These are phyloP conservation scores for Rousettus madagascariensis DNA, from an alignment of 2,797 vertebrate genomes.

Conservation along the genomic window DNA sequence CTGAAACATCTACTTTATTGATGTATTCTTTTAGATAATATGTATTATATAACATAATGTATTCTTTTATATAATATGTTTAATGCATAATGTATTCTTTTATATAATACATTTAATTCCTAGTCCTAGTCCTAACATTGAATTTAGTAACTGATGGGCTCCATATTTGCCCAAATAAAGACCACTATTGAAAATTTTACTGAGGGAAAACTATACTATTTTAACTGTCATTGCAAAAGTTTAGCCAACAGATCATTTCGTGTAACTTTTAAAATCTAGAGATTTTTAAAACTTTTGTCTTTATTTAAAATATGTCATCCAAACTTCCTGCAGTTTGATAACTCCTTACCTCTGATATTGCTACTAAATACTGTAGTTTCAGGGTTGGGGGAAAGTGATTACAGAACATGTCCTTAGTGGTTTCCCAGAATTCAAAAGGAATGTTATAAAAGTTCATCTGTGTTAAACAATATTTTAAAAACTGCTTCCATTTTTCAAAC, in stretches of 20 bases:
- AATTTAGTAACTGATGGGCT: not conserved
- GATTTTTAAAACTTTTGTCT: constrained; percentile 14
- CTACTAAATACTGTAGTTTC: not conserved
- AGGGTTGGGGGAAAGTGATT: not conserved
- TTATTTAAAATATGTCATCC: constrained; percentile 52
- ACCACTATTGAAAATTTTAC: not conserved
- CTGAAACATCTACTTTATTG: not conserved
- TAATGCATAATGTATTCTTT: too few relatives aligned
- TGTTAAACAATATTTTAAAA: not conserved
- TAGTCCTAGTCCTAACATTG: not conserved
- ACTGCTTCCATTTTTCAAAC: not conserved
- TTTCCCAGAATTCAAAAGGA: not conserved
- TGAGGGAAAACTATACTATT: not conserved
- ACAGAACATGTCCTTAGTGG: not conserved
- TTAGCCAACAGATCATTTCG: not conserved
- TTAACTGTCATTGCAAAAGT: constrained; percentile 7
- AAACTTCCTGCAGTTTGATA: not conserved
- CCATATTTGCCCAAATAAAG: not conserved
- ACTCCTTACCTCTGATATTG: not conserved
- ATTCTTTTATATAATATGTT: too few relatives aligned
- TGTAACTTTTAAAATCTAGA: constrained; percentile 51
- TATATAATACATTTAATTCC: not conserved
- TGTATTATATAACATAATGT: not conserved
- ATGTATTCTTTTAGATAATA: not conserved
- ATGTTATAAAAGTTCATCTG: not conserved